Base-by-base conservation (phyloP, 1,140 invertebrate genomes). In the Venustaconcha ellipsiformis region DNA sequence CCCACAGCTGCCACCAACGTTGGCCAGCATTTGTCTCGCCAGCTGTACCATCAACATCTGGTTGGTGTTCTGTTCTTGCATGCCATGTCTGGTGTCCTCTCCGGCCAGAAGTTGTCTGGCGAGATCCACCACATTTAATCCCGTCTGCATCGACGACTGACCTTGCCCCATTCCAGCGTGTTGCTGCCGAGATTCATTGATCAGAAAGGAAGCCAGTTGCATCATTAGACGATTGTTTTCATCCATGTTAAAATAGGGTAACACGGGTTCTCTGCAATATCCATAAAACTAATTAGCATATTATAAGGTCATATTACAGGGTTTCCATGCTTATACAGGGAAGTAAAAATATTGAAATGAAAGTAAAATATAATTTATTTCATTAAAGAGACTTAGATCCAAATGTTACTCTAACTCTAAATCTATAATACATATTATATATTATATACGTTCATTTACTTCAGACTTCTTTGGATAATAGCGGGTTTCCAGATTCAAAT, bases 191-290 rank as follows among this genome's bases (percentile, higher is more conserved):
- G 69, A 30, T n/a, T 74, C 72, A n/a, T 63, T 57, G n/a, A 71
- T 71, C 48, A 79, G 58, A 63, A 79, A 67, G 58, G 74, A 72
- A 30, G 73, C 78, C 17, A 79, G 58, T 14, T 79, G 73, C 17
- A 79, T 76, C 70, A 76, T 76, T 65, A 76, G 68, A 55, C 57
- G 69, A 55, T 73, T 76, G 56, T 79, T 79, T 57, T 79, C 74
- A 37, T 79, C 78, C 70, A 72, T 59, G 4, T 68, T 48, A 6
- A 48, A 8, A 48, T 48, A 11, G 37, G 37, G 37, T 48, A 11
- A 48, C 37, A 48, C 37, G 11, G 6, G 37, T 48, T 48, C 37
- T 11, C 37, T 48, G 37, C 37, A 48, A 48, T 48, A 48, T 48
- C 37, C 37, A 48, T 6, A 48, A 48, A 8, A 48, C 11, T 48